phyloP scores from a whole-genome alignment of 2,113 vertebrate genomes.

The Varanus salvator region DNA sequence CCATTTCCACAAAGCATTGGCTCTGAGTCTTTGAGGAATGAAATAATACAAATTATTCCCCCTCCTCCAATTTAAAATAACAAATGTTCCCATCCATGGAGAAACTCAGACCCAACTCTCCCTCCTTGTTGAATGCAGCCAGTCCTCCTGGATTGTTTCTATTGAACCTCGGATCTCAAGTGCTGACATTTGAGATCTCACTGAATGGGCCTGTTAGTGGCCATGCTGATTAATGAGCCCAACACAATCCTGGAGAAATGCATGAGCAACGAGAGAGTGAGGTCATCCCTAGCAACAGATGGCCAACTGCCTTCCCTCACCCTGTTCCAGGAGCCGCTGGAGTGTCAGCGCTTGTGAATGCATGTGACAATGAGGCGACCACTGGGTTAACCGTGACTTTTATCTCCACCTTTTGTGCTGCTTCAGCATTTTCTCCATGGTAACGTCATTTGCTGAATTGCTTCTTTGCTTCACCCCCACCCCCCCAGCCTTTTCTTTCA shows the following conservation, averaged over 20 bases:
- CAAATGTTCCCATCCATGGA: neutral
- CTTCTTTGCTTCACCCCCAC: constrained; percentile 49
- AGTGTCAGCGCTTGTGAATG: constrained; percentile 7
- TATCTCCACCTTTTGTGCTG: constrained; percentile 57
- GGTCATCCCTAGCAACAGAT: constrained; percentile 78
- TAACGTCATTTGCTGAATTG: constrained; percentile 70
- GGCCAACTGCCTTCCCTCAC: constrained; percentile 55
- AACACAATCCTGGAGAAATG: constrained; percentile 25
- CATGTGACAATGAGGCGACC: constrained; percentile 67
- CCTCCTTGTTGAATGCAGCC: constrained; percentile 20
- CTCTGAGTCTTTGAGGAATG: neutral
- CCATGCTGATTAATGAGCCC: constrained; percentile 54
- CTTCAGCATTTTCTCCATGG: constrained; percentile 67
- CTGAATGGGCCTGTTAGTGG: constrained; percentile 60
- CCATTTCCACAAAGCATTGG: neutral
- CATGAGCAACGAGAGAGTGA: constrained; percentile 61
- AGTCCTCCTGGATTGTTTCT: constrained; percentile 52
- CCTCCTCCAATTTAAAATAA: neutral
- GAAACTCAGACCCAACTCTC: constrained; percentile 45
- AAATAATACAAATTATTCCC: neutral
- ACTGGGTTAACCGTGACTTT: constrained; percentile 73
- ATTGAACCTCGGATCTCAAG: constrained; percentile 32
- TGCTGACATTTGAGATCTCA: constrained; percentile 44
- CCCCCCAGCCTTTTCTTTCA: neutral
- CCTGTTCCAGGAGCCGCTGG: constrained; percentile 16